Evolutionary conservation across 2,113 vertebrate genomes (phyloP).

Genomic region (Stercorarius parasiticus): DNA sequence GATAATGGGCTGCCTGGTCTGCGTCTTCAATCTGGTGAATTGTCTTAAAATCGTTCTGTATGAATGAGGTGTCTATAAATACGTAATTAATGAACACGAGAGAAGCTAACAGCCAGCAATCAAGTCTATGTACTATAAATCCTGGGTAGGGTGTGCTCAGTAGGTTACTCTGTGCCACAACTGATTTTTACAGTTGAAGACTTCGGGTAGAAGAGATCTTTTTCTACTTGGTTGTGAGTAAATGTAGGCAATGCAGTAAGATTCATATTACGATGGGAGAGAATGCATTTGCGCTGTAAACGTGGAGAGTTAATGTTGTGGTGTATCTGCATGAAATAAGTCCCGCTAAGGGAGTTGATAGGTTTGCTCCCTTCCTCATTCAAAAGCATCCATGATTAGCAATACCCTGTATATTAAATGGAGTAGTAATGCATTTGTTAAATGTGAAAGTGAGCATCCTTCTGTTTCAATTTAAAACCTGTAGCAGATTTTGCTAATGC

Average conservation of each 20-base stretch:
- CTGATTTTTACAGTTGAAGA: neutral
- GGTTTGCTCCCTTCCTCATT: neutral
- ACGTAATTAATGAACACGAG: neutral
- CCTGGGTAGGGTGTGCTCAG: neutral
- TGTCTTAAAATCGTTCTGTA: neutral
- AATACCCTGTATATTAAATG: neutral
- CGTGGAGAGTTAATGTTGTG: neutral
- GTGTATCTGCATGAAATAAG: neutral
- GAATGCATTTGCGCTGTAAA: neutral
- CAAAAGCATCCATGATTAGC: neutral
- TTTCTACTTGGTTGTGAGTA: neutral
- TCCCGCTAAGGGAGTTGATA: neutral
- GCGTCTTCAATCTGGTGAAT: neutral
- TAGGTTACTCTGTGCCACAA: neutral
- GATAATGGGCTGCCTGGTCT: neutral
- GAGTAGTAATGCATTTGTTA: neutral
- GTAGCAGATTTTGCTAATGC: neutral
- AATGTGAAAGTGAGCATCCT: neutral
- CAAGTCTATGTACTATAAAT: neutral
- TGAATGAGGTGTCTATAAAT: neutral
- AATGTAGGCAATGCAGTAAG: neutral
- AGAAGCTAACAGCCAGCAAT: neutral
- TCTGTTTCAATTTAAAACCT: neutral
- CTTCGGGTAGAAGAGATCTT: neutral
- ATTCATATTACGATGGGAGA: neutral